Evolutionary conservation across 2,888 invertebrate species (phyloP), one percentile per base, ranked within the genome.

Genomic region (Andrena hattorfiana): DNA sequence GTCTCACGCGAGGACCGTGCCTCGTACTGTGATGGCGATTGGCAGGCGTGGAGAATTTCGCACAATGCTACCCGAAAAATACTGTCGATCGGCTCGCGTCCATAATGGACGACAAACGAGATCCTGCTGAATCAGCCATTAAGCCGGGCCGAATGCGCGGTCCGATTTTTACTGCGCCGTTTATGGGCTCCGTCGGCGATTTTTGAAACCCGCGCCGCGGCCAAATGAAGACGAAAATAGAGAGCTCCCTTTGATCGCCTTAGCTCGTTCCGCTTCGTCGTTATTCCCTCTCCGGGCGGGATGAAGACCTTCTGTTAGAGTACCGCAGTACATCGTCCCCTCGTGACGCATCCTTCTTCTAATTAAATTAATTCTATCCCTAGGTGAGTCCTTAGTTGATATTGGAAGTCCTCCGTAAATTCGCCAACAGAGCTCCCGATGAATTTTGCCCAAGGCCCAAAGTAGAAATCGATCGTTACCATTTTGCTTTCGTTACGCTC

Each of bases 31-130:
- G 66, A 51, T 49, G 63, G 30, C 89, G 91, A 92, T 91, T 92
- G 92, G 89, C 92, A 92, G 91, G 89, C 92, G 91, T 92, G 91
- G 90, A 91, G 87, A 92, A 92, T 92, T 83, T 82, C 81, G 89
- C 85, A 92, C 91, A 92, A 92, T 91, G 87, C 87, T 81, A 64
- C 86, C 74, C 87, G 76, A 81, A 88, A 90, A 90, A 91, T 91
- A 90, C 89, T 87, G 91, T 90, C 90, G 90, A 91, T 92, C 91
- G 89, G 85, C 84, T 78, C 71, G 81, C 81, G 87, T 83, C 88
- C 89, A 90, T 92, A 91, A 91, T 91, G 89, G 87, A 83, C 79
- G 87, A 82, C 84, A 84, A 87, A 89, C 87, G 84, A 84, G 84
- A 91, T 89, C 84, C 86, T 90, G 91, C 91, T 92, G 91, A 92